Evolutionary conservation across 1,140 invertebrate species (phyloP).

Genomic region (Probaryconus sp.): DNA sequence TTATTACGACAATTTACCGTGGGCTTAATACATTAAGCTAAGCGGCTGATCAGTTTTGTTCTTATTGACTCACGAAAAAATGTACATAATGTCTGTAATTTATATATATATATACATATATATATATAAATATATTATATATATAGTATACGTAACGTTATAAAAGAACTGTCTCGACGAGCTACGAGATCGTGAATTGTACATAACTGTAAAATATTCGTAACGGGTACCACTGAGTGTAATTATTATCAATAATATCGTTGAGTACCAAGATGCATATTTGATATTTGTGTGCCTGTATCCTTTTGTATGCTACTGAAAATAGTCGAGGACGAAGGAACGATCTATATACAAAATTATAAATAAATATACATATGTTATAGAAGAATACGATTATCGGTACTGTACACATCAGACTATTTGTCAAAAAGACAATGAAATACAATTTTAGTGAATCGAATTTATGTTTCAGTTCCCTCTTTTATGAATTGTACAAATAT

Average conservation of each 20-base stretch:
- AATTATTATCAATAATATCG: slow-evolving; percentile 71
- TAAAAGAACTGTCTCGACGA: slow-evolving; percentile 28
- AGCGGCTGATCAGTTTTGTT: slow-evolving; percentile 36
- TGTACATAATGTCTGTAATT: slow-evolving; percentile 75
- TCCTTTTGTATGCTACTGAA: slow-evolving; percentile 77
- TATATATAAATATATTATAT: slow-evolving; percentile 63
- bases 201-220: slow-evolving; percentile 63
- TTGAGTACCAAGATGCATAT: slow-evolving; percentile 75
- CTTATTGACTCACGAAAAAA: slow-evolving; percentile 63
- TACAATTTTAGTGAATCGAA: slow-evolving; percentile 76
- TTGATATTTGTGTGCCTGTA: slow-evolving; percentile 79
- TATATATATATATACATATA: slow-evolving; percentile 58
- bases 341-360: slow-evolving; percentile 73
- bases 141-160: slow-evolving; percentile 60
- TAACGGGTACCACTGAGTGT: slow-evolving; percentile 68
- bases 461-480: not conserved
- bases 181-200: slow-evolving; percentile 37
- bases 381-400: slow-evolving; percentile 72
- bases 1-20: slow-evolving; percentile 45
- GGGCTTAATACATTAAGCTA: slow-evolving; percentile 42
- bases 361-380: slow-evolving; percentile 74
- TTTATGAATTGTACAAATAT: not conserved
- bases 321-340: slow-evolving; percentile 66
- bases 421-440: slow-evolving; percentile 70
- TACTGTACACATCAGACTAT: slow-evolving; percentile 73